Percentiles rank a stretch among this genome's conserved stretches.
Conservation (phyloP, 2,113 vertebrate genomes). For the Hemichromis elongatus region DNA sequence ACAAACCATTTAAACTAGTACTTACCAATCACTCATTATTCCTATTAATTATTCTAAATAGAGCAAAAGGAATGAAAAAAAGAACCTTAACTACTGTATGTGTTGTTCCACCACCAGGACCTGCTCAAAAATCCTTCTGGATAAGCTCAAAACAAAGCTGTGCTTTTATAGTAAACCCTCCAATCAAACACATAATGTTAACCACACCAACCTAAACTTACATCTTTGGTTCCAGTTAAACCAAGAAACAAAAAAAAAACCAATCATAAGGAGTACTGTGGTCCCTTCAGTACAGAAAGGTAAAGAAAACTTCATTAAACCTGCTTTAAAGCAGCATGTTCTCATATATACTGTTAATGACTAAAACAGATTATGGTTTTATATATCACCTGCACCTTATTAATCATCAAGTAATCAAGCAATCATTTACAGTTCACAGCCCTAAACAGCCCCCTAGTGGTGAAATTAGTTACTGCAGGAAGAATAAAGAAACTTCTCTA, state of each 20-base stretch:
- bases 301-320: not conserved
- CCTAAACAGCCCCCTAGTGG: constrained; percentile 36
- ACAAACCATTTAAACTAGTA: not conserved
- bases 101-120: not conserved
- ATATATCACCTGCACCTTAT: not conserved
- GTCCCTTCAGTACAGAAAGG: constrained; percentile 1
- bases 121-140: not conserved
- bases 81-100: not conserved
- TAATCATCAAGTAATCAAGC: not conserved
- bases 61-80: not conserved
- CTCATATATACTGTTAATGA: not conserved
- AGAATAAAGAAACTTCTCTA: not conserved
- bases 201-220: not conserved
- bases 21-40: not conserved
- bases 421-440: not conserved
- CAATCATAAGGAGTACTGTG: not conserved
- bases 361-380: not conserved
- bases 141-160: not conserved
- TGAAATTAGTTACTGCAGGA: not conserved
- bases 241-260: not conserved
- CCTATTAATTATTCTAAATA: not conserved
- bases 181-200: not conserved
- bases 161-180: not conserved
- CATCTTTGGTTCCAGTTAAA: not conserved
- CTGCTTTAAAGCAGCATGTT: not conserved